phyloP scores from a whole-genome alignment of 2,113 vertebrate genomes.

The Nycticorax nycticorax region DNA sequence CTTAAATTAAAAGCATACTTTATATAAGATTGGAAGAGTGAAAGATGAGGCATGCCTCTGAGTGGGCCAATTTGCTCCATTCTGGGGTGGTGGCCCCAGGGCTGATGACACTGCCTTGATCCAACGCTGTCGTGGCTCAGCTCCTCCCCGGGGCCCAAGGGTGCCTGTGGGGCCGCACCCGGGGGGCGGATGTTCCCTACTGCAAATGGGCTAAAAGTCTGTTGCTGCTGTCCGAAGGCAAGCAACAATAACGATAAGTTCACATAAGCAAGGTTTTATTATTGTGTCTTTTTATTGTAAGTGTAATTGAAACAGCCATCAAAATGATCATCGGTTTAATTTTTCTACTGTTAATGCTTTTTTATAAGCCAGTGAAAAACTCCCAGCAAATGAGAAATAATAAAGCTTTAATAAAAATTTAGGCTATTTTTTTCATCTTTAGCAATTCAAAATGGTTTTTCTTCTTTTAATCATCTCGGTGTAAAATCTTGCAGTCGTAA shows the following conservation, averaged over 20 bases:
- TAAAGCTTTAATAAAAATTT: background rate
- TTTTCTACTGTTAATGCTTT: background rate
- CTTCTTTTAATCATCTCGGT: background rate
- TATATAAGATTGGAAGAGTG: background rate
- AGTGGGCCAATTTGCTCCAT: fast-evolving
- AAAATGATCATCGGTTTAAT: background rate
- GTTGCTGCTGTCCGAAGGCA: background rate
- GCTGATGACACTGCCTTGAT: fast-evolving
- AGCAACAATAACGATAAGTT: background rate
- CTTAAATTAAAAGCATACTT: background rate
- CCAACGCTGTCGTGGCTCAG: fast-evolving
- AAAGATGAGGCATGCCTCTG: background rate
- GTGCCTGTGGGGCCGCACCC: fast-evolving
- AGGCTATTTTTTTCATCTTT: background rate
- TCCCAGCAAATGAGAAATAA: background rate
- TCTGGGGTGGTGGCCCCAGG: fast-evolving
- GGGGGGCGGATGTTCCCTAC: fast-evolving
- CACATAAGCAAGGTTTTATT: background rate
- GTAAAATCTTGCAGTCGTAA: background rate
- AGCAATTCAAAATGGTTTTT: background rate
- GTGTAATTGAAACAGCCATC: background rate
- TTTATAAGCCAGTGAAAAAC: background rate
- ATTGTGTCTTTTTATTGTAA: background rate
- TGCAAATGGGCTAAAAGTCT: too few relatives aligned
- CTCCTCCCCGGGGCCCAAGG: background rate